A percentile compares a stretch with the other conserved stretches of the same genome.
Evolutionary conservation across 2,797 vertebrate species (phyloP).

Genomic region (Periophthalmus magnuspinnatus): DNA sequence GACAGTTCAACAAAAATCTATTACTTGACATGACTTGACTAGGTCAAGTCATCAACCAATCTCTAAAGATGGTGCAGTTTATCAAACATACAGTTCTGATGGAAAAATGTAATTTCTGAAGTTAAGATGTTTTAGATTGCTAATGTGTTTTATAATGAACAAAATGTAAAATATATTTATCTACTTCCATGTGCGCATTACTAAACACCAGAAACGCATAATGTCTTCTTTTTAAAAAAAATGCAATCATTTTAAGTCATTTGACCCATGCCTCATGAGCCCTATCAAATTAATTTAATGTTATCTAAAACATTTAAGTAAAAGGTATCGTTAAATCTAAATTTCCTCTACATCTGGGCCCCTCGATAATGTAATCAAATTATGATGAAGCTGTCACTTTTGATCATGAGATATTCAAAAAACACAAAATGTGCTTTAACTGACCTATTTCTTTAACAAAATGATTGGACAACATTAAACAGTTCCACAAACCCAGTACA

Average conservation of each 20-base stretch:
- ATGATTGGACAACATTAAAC: slow-evolving; percentile 43
- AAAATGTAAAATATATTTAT: neutral
- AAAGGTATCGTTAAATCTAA: neutral
- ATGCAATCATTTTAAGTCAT: too few relatives aligned
- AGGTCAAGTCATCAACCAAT: neutral
- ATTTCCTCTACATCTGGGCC: neutral
- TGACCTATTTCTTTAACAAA: slow-evolving; percentile 27
- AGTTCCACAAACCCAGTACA: slow-evolving; percentile 33
- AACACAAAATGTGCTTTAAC: slow-evolving; percentile 34
- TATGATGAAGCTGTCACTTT: neutral
- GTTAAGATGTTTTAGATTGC: too few relatives aligned
- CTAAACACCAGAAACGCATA: neutral
- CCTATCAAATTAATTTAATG: neutral
- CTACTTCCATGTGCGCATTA: neutral
- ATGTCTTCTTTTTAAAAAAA: too few relatives aligned
- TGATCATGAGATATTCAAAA: slow-evolving; percentile 25
- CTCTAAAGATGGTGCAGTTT: neutral
- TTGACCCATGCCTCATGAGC: neutral
- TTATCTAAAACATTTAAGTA: neutral
- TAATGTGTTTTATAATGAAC: too few relatives aligned
- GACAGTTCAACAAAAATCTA: neutral
- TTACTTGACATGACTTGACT: neutral
- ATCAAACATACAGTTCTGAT: neutral
- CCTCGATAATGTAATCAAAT: neutral
- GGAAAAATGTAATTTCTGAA: neutral